Base-by-base conservation (phyloP, 2,797 vertebrate species). In the Macroramphosus scolopax region DNA sequence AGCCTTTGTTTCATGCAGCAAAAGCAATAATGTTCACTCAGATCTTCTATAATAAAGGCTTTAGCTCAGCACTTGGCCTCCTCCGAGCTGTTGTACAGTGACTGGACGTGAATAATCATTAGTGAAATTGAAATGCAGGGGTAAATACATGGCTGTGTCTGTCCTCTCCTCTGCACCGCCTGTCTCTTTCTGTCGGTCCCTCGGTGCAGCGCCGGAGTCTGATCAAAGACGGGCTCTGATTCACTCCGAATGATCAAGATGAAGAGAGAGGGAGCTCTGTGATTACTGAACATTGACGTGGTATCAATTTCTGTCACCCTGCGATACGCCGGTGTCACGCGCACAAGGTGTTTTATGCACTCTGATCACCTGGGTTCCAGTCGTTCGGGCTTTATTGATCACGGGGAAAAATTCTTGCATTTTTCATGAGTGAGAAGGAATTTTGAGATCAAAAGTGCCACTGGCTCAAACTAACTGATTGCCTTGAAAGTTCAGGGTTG, bases 11-110 rank as follows among this genome's bases (percentile, higher is more conserved):
- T 83, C 79, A 72, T 74, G 74, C 71, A 53, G 83, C 75, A 86
- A 80, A 86, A 67, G 81, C 85, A 81, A 84, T 85, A 83, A 86
- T 78, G 81, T 80, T 86, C 79, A 49, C 77, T 84, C 70, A 83
- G 84, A 86, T 86, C 75, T 72, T 67, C 62, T 43, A 64, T 78
- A 84, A 84, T 88, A 84, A 82, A 81, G 76, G 75, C 70, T 77
- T 67, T 62, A 68, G 70, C 78, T 73, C 58, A 56, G 64, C 57
- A 64, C 80, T 76, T 67, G 70, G 78, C 69, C 73, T 75, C 68
- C 68, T 81, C 73, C 65, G 45, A 80, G 75, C 80, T 75, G 84
- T 80, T 81, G 55, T 69, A 68, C 73, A 73, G 71, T 76, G 81
- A 68, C 78, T 81, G 80, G 74, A 85, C 65, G 63, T 75, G 82